Percentiles rank a stretch among this genome's conserved stretches.
Evolutionary conservation across 2,888 invertebrate genomes (phyloP).

Genomic region (Polydrusus tereticollis): DNA sequence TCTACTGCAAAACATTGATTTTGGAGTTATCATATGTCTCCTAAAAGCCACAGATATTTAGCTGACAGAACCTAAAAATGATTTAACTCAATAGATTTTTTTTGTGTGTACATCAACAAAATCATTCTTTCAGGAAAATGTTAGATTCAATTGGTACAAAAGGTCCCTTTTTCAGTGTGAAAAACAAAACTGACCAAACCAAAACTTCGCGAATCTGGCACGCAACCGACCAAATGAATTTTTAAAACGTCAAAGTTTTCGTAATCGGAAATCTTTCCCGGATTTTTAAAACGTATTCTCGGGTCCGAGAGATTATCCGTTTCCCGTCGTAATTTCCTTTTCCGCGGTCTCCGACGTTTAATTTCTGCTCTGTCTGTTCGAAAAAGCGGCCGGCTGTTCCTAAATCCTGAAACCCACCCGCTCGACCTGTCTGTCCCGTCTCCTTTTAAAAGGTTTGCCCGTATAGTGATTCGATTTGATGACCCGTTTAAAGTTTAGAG

Average conservation of each 20-base stretch:
- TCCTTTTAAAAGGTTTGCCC: neutral
- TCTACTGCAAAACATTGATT: too few relatives aligned
- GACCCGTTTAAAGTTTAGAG: neutral
- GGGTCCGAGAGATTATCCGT: neutral
- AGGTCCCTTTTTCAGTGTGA: too few relatives aligned
- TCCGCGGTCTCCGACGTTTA: constrained; percentile 6
- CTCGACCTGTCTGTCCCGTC: neutral
- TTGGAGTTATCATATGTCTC: too few relatives aligned
- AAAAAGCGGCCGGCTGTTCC: constrained; percentile 3
- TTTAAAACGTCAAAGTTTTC: neutral
- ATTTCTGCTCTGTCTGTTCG: constrained; percentile 1
- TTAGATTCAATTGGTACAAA: too few relatives aligned
- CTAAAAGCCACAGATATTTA: too few relatives aligned
- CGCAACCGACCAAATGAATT: neutral
- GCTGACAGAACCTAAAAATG: too few relatives aligned
- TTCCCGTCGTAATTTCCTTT: constrained; percentile 12
- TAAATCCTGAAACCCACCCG: neutral
- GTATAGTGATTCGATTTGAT: constrained; percentile 4
- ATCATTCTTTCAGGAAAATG: too few relatives aligned
- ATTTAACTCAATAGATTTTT: too few relatives aligned
- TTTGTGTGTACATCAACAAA: too few relatives aligned
- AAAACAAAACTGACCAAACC: too few relatives aligned
- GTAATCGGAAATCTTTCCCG: constrained; percentile 3
- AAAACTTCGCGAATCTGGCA: too few relatives aligned
- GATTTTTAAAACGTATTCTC: neutral